Evolutionary conservation across 1,140 invertebrate genomes (phyloP), one percentile per base, ranked within the genome.

Genomic region (Zaprionus nigranus): DNA sequence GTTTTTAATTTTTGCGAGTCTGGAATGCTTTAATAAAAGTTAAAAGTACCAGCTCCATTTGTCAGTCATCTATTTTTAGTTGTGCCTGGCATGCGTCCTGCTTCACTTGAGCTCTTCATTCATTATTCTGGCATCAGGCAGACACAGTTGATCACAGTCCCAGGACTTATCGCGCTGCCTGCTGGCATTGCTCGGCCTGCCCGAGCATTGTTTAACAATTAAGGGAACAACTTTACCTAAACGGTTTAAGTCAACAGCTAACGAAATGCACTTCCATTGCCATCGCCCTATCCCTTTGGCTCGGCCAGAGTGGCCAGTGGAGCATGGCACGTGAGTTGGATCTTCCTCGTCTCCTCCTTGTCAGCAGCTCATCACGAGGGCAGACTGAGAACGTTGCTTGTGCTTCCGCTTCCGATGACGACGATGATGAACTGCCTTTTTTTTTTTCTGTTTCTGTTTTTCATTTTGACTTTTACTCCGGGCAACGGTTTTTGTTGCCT

Each of bases 211-310:
- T 90, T 90, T 90, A 90, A 90, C 85, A 90, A 90, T 90, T 90
- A 90, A 85, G 81, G 63, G 81, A 82, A 90, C 85, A 90, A 90
- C 81, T 90, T 90, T 90, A 73, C 81, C 85, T 90, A 90, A 90
- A 90, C 85, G 85, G 82, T 90, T 90, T 90, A 90, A 90, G 85
- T 90, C 85, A 90, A 90, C 85, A 90, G 81, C 51, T 46, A 81
- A 60, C 67, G 67, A 72, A 70, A 28, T 71, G 68, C 57, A 64
- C 46, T 71, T 15, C 68, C 49, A 40, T 30, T 54, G 49, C 26
- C 38, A 43, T 62, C n/a, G n/a, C 1, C n/a, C n/a, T 11, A 9
- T 9, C 20, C 64, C 6, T 38, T 22, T 20, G 11, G 20, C 46
- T 34, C 54, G 36, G n/a, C 26, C 36, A 34, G 78, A 49, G 46